Percentiles rank a stretch among this genome's conserved stretches.
Conservation (phyloP, 2,888 invertebrate genomes). For the Carterocephalus palaemon region DNA sequence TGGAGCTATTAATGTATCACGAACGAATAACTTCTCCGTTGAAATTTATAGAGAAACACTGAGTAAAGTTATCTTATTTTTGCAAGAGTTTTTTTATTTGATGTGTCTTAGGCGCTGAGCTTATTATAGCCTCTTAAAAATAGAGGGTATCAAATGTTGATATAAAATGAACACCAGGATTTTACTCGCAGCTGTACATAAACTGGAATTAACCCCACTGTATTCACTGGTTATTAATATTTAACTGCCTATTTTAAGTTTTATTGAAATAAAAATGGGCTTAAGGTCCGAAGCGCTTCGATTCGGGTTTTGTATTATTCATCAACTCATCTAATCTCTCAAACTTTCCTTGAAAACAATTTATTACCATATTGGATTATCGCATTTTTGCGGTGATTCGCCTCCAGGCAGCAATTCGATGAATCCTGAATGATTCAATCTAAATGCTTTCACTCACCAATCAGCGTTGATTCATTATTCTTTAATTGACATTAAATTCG, state of each 20-base stretch:
- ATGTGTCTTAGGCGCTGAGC: neutral
- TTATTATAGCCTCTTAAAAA: slow-evolving; percentile 4
- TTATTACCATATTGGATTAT: too few species aligned
- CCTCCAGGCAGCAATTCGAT: slow-evolving; percentile 39
- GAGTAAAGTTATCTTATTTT: too few species aligned
- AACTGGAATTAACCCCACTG: too few species aligned
- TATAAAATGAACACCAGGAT: too few species aligned
- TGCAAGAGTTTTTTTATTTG: neutral
- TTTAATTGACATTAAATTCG: slow-evolving; percentile 67
- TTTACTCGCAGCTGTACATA: too few species aligned
- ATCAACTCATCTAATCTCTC: neutral
- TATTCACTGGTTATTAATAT: too few species aligned
- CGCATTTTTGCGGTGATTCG: slow-evolving; percentile 32
- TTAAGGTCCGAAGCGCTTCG: too few species aligned
- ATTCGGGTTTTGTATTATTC: neutral
- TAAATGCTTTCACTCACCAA: slow-evolving; percentile 61
- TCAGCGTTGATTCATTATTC: slow-evolving; percentile 63
- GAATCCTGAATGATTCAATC: slow-evolving; percentile 56
- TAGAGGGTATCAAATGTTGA: slow-evolving; percentile 3
- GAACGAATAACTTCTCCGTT: neutral
- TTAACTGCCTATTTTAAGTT: too few species aligned
- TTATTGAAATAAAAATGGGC: too few species aligned
- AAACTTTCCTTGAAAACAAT: too few species aligned
- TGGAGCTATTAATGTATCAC: slow-evolving; percentile 17
- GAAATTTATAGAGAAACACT: slow-evolving; percentile 7